These are phyloP conservation scores for Halyomorpha halys DNA, from an alignment of 1,140 invertebrate species.

Conservation along the genomic window DNA sequence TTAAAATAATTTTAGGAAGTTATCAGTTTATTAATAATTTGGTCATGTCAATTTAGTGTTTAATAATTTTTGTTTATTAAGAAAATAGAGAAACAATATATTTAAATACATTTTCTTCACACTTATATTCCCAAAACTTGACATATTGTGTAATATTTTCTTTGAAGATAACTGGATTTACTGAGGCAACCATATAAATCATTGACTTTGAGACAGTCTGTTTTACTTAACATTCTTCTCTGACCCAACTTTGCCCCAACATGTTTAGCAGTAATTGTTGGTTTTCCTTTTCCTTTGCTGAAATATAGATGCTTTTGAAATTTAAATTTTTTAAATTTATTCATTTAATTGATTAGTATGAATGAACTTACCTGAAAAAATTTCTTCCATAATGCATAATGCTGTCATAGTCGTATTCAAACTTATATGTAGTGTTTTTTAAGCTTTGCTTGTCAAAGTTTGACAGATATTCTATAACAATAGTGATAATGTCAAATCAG, in stretches of 20 bases:
- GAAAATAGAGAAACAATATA: too few relatives aligned
- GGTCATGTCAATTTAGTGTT: not conserved
- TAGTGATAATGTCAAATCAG: not conserved
- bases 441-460: conserved; percentile 51
- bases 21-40: too few relatives aligned
- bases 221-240: conserved; percentile 47
- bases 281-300: conserved; percentile 42
- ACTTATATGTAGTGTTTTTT: conserved; percentile 49
- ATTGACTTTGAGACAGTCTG: conserved; percentile 60
- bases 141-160: conserved; percentile 53
- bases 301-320: conserved; percentile 31
- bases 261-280: conserved; percentile 50
- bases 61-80: not conserved
- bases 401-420: conserved; percentile 59
- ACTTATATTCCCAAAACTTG: conserved; percentile 46
- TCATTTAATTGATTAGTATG: not conserved
- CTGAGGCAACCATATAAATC: conserved; percentile 55
- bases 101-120: not conserved
- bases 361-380: conserved; percentile 39
- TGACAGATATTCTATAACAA: conserved; percentile 42
- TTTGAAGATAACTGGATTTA: conserved; percentile 38
- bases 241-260: conserved; percentile 44
- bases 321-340: not conserved
- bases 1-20: too few relatives aligned
- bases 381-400: conserved; percentile 62